phyloP scores from a whole-genome alignment of 2,797 vertebrate genomes.

The Cryptoprocta ferox region DNA sequence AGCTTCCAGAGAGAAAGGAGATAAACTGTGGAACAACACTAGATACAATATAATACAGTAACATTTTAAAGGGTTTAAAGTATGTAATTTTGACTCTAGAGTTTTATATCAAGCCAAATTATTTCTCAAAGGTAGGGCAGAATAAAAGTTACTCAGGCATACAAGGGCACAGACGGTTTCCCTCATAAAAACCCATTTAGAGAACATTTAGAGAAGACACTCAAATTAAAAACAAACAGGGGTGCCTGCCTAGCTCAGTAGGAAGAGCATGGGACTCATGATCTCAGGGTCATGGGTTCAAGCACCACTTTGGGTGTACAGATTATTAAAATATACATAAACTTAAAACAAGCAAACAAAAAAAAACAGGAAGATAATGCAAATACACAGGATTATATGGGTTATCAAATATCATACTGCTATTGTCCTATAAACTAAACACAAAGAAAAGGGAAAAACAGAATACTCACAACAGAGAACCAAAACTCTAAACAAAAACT shows the following conservation, averaged over 20 bases:
- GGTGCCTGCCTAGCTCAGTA: neutral
- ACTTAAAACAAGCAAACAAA: neutral
- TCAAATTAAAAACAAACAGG: neutral
- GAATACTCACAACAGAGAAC: neutral
- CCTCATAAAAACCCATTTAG: neutral
- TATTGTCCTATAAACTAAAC: neutral
- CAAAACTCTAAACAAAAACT: neutral
- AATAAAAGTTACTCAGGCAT: neutral
- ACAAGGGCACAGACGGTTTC: neutral
- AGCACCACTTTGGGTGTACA: neutral
- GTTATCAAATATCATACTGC: neutral
- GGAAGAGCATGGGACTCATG: neutral
- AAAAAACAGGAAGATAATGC: neutral
- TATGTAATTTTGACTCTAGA: conserved; percentile 5
- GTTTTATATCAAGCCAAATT: neutral
- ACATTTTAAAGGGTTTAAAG: neutral
- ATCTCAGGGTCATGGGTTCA: neutral
- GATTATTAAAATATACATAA: neutral
- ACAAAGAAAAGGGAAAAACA: neutral
- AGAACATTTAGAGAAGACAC: neutral
- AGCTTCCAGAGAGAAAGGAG: neutral
- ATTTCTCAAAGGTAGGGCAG: neutral
- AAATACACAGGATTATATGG: neutral
- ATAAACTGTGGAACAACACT: neutral
- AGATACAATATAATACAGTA: neutral